Conservation (phyloP, 2,797 vertebrate genomes). For the Siniperca scherzeri region DNA sequence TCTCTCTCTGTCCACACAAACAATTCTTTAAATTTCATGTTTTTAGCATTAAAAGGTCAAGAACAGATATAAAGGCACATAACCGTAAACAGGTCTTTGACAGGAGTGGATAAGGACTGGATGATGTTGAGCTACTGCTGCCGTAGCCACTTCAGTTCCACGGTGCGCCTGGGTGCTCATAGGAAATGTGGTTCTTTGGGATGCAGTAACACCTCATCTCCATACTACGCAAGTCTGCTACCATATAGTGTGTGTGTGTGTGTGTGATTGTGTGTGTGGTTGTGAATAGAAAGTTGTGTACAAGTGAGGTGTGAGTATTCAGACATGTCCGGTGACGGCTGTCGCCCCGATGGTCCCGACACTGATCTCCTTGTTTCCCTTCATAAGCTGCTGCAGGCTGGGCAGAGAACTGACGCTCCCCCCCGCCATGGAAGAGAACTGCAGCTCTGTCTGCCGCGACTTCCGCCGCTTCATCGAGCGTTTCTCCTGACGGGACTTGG, state of each 20-base stretch:
- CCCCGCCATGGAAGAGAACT: slow-evolving; percentile 77
- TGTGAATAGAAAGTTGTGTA: slow-evolving; percentile 38
- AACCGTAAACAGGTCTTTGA: slow-evolving; percentile 94
- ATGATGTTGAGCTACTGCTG: slow-evolving; percentile 71
- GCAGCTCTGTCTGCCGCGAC: slow-evolving; percentile 88
- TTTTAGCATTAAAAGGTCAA: slow-evolving; percentile 74
- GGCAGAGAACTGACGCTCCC: slow-evolving; percentile 87
- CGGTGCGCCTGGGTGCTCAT: slow-evolving; percentile 53
- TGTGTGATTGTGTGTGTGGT: not conserved
- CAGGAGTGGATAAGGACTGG: slow-evolving; percentile 59
- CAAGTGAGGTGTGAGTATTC: slow-evolving; percentile 66
- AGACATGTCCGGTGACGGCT: slow-evolving; percentile 92
- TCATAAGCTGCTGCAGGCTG: slow-evolving; percentile 94
- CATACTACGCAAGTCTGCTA: slow-evolving; percentile 49
- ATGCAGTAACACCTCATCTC: slow-evolving; percentile 48
- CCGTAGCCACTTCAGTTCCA: slow-evolving; percentile 83
- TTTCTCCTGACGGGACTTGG: slow-evolving; percentile 93
- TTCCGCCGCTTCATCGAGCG: slow-evolving; percentile 91
- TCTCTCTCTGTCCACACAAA: slow-evolving; percentile 57
- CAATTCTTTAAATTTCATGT: slow-evolving; percentile 31
- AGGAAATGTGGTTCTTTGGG: slow-evolving; percentile 74
- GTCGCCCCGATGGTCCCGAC: slow-evolving; percentile 93
- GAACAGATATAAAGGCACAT: slow-evolving; percentile 96
- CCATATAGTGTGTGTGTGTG: slow-evolving; percentile 41
- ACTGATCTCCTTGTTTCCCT: slow-evolving; percentile 94